Evolutionary conservation across 1,140 invertebrate genomes (phyloP), one percentile per base, ranked within the genome.

Genomic region (Listronotus bonariensis): DNA sequence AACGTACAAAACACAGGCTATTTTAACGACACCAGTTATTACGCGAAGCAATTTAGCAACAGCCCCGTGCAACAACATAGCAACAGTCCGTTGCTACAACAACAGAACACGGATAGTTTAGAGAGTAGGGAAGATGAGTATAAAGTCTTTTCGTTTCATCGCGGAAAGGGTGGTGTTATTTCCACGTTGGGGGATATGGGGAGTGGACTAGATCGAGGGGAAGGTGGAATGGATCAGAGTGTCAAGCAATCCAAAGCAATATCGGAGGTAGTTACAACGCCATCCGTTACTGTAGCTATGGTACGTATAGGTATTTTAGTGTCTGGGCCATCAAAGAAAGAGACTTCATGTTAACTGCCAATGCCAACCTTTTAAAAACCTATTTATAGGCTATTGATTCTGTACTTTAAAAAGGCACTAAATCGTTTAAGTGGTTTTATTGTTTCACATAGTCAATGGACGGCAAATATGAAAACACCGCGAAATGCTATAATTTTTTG

Each of bases 101-200:
- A 82, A 49, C 81, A 84, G 34, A 82, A 83, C 58, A 82, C 80
- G 0, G 83, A 85, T 68, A 84, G 83, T 9, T 71, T 85, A 46
- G 84, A 85, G 61, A 84, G 83, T 0, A 77, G 79, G 32, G 82
- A 85, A 59, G 83, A 85, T 61, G 83, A 85, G 32, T 59, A 83
- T 32, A 82, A 83, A 60, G 82, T 86, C 48, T 86, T 84, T 4
- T 86, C 84, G 3, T 86, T 85, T 68, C 84, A 86, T 60, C 86
- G 84, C 14, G 84, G 81, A 7, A 78, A 83, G n/a, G 85, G 81
- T 65, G 86, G 84, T 3, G 76, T 82, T 3, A 77, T 74, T 42
- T 58, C 62, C 9, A 49, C 56, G 3, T 73, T 75, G 1, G 76
- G 69, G 7, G 73, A 32, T 65, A 68, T 6, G 52, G 67, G 11